These are phyloP conservation scores for Sebastolobus altivelis DNA, from an alignment of 2,797 vertebrate genomes.

Conservation along the genomic window DNA sequence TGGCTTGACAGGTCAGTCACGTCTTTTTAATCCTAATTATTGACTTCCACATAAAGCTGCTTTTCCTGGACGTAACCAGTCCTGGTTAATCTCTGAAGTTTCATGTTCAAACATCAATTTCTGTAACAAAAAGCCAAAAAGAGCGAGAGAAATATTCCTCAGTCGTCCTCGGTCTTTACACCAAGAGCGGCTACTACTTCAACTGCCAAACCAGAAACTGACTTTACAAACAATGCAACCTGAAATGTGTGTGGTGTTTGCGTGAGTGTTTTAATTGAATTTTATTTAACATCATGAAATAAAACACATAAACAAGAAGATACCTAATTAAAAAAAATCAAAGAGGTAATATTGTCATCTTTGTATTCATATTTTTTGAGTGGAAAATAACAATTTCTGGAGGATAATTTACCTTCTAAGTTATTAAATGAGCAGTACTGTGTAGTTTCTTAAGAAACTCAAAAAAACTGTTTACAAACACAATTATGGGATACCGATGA, in stretches of 20 bases:
- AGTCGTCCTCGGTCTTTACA: constrained; percentile 13
- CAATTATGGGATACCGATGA: constrained; percentile 46
- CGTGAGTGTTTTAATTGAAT: constrained; percentile 65
- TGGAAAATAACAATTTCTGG: constrained; percentile 58
- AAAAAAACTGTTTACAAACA: constrained; percentile 73
- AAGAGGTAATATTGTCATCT: constrained; percentile 61
- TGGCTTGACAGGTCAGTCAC: constrained; percentile 2
- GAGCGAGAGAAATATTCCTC: background rate
- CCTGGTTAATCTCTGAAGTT: background rate
- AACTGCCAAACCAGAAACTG: constrained; percentile 78
- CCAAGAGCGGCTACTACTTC: constrained; percentile 32
- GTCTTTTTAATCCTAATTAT: constrained; percentile 18
- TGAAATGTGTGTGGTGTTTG: constrained; percentile 60
- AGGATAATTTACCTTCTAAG: constrained; percentile 79
- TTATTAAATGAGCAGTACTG: constrained; percentile 74
- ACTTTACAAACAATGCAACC: constrained; percentile 71
- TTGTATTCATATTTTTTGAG: constrained; percentile 63
- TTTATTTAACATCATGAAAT: constrained; percentile 75
- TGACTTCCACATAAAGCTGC: background rate
- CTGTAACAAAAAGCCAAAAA: constrained; percentile 5
- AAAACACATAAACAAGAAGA: constrained; percentile 51
- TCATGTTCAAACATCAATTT: background rate
- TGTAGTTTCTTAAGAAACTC: constrained; percentile 64
- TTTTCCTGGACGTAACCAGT: background rate
- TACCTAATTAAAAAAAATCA: constrained; percentile 49